Evolutionary conservation across 2,113 vertebrate species (phyloP), one percentile per base, ranked within the genome.

Genomic region (Macheiramphus alcinus): DNA sequence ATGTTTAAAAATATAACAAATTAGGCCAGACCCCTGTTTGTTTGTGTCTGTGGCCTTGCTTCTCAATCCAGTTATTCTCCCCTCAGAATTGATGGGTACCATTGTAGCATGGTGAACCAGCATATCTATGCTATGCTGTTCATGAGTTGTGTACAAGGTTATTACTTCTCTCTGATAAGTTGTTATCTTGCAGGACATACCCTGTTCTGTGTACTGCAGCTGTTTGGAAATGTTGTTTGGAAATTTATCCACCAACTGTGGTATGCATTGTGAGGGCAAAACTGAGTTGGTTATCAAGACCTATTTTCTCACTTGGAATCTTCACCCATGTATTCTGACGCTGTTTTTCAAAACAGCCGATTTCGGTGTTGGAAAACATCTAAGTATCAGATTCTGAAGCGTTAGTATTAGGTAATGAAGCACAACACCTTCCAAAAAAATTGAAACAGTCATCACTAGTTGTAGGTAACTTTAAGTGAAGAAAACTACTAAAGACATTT

Each of bases 141-240:
- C 34, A 12, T 15, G 9, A 80, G 58, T 9, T 90, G 32, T 31
- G 13, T 45, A 13, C 32, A 22, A 21, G 18, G 31, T 76, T 80
- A 36, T 56, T 34, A 15, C 16, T 79, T 80, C 50, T 68, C 52
- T 47, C 43, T 80, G 56, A n/a, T 82, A 85, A 92, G 45, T 27
- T 78, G 40, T 78, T 80, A 31, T 2, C 56, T 85, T 78, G n/a
- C 74, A 65, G 21, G 67, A 56, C 47, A 47, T 90, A 48, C 17
- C n/a, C 31, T 18, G 26, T 56, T 83, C 68, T 62, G 31, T 52
- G n/a, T 36, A 26, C 71, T 90, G 63, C 55, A 58, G 32, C 66
- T 38, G 1, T 75, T 43, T 76, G 58, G n/a, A 55, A 53, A 18
- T 1, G 0, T 38, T 1, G 0, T 38, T n/a, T 71, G 25, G 47